These are phyloP conservation scores for Eleutherodactylus coqui DNA, from an alignment of 2,797 vertebrate genomes.

Conservation along the genomic window DNA sequence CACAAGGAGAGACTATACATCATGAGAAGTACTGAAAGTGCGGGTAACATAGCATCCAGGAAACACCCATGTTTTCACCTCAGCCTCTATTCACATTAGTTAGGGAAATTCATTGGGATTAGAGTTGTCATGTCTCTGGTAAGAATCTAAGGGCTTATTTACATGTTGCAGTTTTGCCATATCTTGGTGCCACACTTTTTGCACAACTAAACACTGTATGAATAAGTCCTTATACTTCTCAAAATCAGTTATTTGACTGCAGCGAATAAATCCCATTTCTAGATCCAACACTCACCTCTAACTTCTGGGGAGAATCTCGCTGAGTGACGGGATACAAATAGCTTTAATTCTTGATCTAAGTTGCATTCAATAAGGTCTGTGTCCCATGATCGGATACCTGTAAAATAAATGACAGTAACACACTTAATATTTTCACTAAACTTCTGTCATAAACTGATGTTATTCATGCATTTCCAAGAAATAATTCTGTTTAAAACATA, in stretches of 20 bases:
- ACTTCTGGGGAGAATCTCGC: constrained; percentile 95
- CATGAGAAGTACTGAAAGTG: too few species aligned
- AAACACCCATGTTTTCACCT: too few species aligned
- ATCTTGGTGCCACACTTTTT: not conserved
- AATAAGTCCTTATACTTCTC: not conserved
- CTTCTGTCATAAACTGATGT: not conserved
- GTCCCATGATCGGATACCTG: constrained; percentile 98
- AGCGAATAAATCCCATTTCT: too few species aligned
- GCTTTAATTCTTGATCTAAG: constrained; percentile 96
- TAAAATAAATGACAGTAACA: constrained; percentile 67
- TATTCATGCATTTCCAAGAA: not conserved
- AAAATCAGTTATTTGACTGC: not conserved
- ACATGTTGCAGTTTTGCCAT: not conserved
- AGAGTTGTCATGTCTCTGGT: too few species aligned
- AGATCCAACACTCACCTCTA: constrained; percentile 81
- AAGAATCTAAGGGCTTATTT: not conserved
- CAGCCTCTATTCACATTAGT: too few species aligned
- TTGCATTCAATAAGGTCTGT: constrained; percentile 94
- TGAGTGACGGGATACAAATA: constrained; percentile 97
- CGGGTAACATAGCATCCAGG: too few species aligned
- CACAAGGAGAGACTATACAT: too few species aligned
- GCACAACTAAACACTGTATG: not conserved
- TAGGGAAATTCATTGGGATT: too few species aligned
- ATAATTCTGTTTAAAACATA: not conserved
- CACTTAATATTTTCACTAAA: not conserved